Base-by-base conservation (phyloP, 2,113 vertebrate genomes). In the Platichthys stellatus region DNA sequence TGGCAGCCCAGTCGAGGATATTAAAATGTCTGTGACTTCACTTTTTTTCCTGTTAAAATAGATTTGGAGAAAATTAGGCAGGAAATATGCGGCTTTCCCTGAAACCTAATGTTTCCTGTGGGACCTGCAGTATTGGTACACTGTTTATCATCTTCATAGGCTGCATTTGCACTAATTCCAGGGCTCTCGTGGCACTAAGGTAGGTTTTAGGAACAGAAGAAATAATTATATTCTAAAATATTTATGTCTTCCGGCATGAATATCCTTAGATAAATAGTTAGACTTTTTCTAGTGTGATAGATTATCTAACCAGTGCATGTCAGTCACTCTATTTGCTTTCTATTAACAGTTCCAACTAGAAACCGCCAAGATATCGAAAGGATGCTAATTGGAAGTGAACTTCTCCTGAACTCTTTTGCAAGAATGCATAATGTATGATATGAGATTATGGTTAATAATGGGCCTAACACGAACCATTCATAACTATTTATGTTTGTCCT, bases 81-180 rank as follows among this genome's bases (percentile, higher is more conserved):
- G 84, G 70, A 89, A 92, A 82, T 78, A 54, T 84, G 77, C 40
- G 65, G 81, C 86, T 89, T 86, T 88, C 69, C 78, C 88, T 83
- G 71, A 88, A 88, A 81, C 69, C 66, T 83, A 69, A 89, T 86
- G 78, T 89, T 78, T 79, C 83, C 87, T 77, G n/a, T 63, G 81
- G 81, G 89, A 85, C 23, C 71, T 61, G 51, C 77, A 74, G 70
- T 71, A 67, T 83, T 83, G 81, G 86, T 77, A 65, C 53, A 28
- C 75, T 81, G 80, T 89, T 90, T 74, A 86, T 88, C 70, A 86
- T 67, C 59, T 82, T 80, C 21, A 69, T 43, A 28, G 59, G 56
- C 56, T 63, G 45, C 71, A 35, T 85, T 72, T 81, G 72, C 80
- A 76, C 59, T 10, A 80, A 62, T 28, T 49, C n/a, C 13, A 59